Evolutionary conservation across 2,797 vertebrate genomes (phyloP).

Genomic region (Pelodytes ibericus): DNA sequence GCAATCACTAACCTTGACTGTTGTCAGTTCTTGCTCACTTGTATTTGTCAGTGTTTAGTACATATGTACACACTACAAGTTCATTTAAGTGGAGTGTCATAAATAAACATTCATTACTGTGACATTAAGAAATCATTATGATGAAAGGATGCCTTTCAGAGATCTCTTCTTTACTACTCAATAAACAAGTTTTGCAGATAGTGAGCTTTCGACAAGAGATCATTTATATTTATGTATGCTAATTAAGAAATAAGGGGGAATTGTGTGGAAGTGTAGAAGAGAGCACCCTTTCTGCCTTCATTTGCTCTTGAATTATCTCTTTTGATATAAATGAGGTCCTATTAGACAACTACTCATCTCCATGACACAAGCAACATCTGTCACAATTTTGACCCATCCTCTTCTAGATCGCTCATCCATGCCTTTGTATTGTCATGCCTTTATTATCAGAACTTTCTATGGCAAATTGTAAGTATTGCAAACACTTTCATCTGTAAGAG

Average conservation of each 20-base stretch:
- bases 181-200: slow-evolving; percentile 19
- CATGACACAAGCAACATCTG: slow-evolving; percentile 54
- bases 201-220: slow-evolving; percentile 22
- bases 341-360: slow-evolving; percentile 48
- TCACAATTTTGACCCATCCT: slow-evolving; percentile 51
- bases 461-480: neutral
- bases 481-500: neutral
- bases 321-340: slow-evolving; percentile 48
- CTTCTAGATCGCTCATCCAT: slow-evolving; percentile 44
- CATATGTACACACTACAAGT: slow-evolving; percentile 15
- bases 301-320: slow-evolving; percentile 47
- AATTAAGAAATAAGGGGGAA: slow-evolving; percentile 28
- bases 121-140: slow-evolving; percentile 43
- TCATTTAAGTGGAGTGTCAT: slow-evolving; percentile 28
- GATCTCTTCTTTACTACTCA: slow-evolving; percentile 19
- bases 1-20: neutral
- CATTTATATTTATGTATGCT: slow-evolving; percentile 41
- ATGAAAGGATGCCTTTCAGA: slow-evolving; percentile 26
- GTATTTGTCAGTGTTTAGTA: slow-evolving; percentile 32
- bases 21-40: slow-evolving; percentile 1
- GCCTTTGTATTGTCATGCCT: slow-evolving; percentile 44
- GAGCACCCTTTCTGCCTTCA: slow-evolving; percentile 32
- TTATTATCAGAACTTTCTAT: slow-evolving; percentile 41
- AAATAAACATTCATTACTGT: slow-evolving; percentile 41
- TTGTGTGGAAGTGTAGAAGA: neutral